Evolutionary conservation across 2,888 invertebrate species (phyloP), one percentile per base, ranked within the genome.

Genomic region (Erebia palarica): DNA sequence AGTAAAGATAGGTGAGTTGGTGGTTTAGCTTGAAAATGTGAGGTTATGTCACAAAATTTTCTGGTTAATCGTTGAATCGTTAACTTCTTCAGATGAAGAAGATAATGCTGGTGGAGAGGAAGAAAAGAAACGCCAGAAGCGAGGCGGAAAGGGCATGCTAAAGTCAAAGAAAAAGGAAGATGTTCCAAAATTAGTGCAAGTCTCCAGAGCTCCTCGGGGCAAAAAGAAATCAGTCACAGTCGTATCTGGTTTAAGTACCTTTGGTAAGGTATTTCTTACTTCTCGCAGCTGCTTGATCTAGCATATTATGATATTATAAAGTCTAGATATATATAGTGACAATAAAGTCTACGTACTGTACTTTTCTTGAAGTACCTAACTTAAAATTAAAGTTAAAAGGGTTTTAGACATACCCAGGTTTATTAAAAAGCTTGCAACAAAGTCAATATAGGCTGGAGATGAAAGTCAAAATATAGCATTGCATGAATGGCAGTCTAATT

Each of bases 211-310:
- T 75, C 98, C 99, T 21, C 95, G 99, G 79, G 99, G 99, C 74
- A 99, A 99, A 87, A 99, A 99, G 96, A 99, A 99, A 95, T 98
- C 97, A 58, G 99, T 99, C 1, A 99, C 99, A 3, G 98, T 99
- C 14, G 97, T 99, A 0, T 98, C 98, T 59, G 99, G 99, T 53
- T 93, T 99, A 60, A 97, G 96, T 84, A 97, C 98, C 78, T 99
- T 98, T 93, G 98, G 98, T 98, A 81, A 76, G 58, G 10, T 75
- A 8, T 49, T 63, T 21, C 21, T 49, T 47, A 63, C 7, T 36
- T 36, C 36, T 36, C 8, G 5, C 47, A 47, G 11, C 27, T 61
- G 11, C 47, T 61, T 13, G 61, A 68, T 60, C n/a, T 16, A 68
- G 27, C 70, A 58, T n/a, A n/a, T 1, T 44, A 44, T 27, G 36